A percentile compares a stretch with the other conserved stretches of the same genome.
phyloP scores from a whole-genome alignment of 2,888 invertebrate genomes.

The Lissonota sp. region DNA sequence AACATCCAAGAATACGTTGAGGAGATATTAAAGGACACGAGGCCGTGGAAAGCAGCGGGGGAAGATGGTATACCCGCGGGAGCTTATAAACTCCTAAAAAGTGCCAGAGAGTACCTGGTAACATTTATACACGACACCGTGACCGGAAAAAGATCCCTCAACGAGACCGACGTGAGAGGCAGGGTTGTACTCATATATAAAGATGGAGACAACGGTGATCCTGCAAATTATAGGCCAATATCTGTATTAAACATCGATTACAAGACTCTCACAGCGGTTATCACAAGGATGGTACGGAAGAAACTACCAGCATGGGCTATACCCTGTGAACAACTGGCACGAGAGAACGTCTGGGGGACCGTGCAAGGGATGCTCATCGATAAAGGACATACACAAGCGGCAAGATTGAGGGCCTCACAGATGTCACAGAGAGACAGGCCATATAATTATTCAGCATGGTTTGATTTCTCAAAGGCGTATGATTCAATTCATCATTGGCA shows the following conservation, averaged over 20 bases:
- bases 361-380: constrained; percentile 46
- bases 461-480: constrained; percentile 58
- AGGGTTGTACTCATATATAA: constrained; percentile 68
- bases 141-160: background rate
- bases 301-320: constrained; percentile 58
- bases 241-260: constrained; percentile 71
- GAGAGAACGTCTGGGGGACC: constrained; percentile 17
- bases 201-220: constrained; percentile 63
- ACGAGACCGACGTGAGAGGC: constrained; percentile 65
- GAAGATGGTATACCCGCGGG: constrained; percentile 57
- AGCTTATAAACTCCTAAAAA: constrained; percentile 50
- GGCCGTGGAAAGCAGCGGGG: constrained; percentile 63
- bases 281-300: constrained; percentile 36
- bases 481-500: constrained; percentile 51
- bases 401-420: constrained; percentile 52
- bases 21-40: constrained; percentile 38
- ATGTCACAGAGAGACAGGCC: no score
- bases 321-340: background rate
- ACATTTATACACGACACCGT: background rate
- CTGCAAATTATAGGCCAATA: constrained; percentile 68
- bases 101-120: constrained; percentile 27
- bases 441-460: constrained; percentile 66
- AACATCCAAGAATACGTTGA: background rate
- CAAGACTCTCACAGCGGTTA: constrained; percentile 67
- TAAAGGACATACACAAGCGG: constrained; percentile 61